Evolutionary conservation across 2,113 vertebrate genomes (phyloP).

Genomic region (Erythrolamprus reginae): DNA sequence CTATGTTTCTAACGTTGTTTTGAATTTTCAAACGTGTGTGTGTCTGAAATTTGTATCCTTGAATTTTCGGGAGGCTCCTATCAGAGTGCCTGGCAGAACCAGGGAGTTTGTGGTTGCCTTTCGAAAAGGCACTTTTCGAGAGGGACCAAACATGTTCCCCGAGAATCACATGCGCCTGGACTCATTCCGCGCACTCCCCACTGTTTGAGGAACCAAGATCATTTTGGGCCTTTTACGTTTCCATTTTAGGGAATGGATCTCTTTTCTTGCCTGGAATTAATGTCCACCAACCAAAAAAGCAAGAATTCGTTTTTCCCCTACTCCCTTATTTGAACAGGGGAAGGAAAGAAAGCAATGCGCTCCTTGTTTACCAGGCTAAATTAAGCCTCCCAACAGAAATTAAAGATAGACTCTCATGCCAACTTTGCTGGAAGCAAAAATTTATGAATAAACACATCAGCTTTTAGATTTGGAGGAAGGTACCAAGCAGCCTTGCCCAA

Average conservation of each 20-base stretch:
- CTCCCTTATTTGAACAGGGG: neutral
- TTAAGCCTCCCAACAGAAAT: neutral
- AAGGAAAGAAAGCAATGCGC: neutral
- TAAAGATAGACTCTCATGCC: fast-evolving
- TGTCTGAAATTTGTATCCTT: too few species aligned
- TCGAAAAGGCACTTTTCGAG: too few species aligned
- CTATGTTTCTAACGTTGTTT: too few species aligned
- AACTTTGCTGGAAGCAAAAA: fast-evolving
- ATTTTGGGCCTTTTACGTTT: neutral
- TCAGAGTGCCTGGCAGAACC: too few species aligned
- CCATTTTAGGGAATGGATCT: neutral
- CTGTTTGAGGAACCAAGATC: too few species aligned
- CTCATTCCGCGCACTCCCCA: too few species aligned
- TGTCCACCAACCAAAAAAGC: fast-evolving
- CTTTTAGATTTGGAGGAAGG: neutral
- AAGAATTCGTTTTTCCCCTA: fast-evolving
- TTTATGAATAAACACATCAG: neutral
- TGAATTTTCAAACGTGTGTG: too few species aligned
- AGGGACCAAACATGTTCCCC: too few species aligned
- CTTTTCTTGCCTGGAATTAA: neutral
- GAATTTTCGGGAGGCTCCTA: too few species aligned
- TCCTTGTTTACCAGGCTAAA: neutral
- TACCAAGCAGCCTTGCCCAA: neutral
- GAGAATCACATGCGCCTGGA: too few species aligned
- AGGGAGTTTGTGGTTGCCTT: too few species aligned